phyloP scores from a whole-genome alignment of 2,888 invertebrate genomes.

The Chironomus tentans region DNA sequence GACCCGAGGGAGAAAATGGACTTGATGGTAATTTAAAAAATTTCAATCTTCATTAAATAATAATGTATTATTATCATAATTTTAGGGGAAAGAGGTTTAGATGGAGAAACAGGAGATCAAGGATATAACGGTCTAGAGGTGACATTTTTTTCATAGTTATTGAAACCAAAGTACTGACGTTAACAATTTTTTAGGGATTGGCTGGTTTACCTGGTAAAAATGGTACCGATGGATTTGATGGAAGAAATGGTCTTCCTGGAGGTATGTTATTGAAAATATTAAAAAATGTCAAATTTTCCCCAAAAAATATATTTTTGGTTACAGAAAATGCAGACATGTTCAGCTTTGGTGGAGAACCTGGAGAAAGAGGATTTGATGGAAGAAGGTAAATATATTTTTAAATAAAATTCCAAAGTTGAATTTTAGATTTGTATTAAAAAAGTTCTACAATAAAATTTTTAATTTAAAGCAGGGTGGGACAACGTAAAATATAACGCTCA shows the following conservation, averaged over 20 bases:
- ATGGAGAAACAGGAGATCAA: slow-evolving; percentile 34
- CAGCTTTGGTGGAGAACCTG: slow-evolving; percentile 31
- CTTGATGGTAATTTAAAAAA: slow-evolving; percentile 41
- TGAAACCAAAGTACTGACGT: too few relatives aligned
- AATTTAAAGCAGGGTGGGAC: too few relatives aligned
- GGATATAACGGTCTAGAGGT: slow-evolving; percentile 28
- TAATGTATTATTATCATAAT: not conserved
- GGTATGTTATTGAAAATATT: too few relatives aligned
- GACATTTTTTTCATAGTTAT: not conserved
- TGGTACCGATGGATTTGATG: slow-evolving; percentile 29
- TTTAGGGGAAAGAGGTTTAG: slow-evolving; percentile 35
- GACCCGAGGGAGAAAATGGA: slow-evolving; percentile 41
- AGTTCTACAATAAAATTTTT: too few relatives aligned
- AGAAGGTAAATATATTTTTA: slow-evolving; percentile 6
- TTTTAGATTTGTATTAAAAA: too few relatives aligned
- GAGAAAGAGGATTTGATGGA: slow-evolving; percentile 37
- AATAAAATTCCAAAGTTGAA: too few relatives aligned
- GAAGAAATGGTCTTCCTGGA: slow-evolving; percentile 10
- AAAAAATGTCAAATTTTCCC: too few relatives aligned
- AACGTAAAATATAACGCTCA: too few relatives aligned
- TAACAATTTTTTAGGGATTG: not conserved
- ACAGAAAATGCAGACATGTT: slow-evolving; percentile 32
- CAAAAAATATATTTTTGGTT: too few relatives aligned
- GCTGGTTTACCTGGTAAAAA: slow-evolving; percentile 33
- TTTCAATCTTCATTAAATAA: slow-evolving; percentile 34